Base-by-base conservation (phyloP, 30 jellyfish, hydroid and myxozoan species). In the Rhopilema esculentum region DNA sequence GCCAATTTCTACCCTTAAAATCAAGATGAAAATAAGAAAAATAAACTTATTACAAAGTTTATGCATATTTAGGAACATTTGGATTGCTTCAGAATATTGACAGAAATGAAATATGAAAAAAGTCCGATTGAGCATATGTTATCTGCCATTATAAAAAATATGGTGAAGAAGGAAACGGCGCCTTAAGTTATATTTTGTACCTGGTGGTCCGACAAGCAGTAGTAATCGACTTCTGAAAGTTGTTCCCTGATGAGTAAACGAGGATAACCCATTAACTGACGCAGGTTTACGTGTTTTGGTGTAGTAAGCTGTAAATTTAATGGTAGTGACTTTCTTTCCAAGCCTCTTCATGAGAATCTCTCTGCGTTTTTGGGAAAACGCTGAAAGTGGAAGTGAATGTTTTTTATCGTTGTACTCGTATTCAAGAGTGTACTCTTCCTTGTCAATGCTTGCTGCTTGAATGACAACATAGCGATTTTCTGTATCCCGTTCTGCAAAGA, bases 321-420 rank as follows among this genome's bases (percentile, higher is more conserved):
- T 49, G 16, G 33, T 69, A 4, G 85, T 65, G 57, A 40, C 57
- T 75, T 66, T 62, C 27, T 25, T 24, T 22, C 9, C 9, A 19
- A 87, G 94, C 0, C 66, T 85, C 19, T 28, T 8, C 66, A 85
- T 75, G 79, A 72, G 53, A 28, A 85, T 27, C n/a, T 85, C 94
- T 48, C 53, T 4, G 21, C 26, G 40, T 20, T 16, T 61, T 20
- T 85, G 70, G 27, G 20, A 40, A 22, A 50, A 74, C 0, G 88
- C 77, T 24, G n/a, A 16, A 4, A 75, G 83, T 20, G 53, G 48
- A 25, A 85, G 27, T 0, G 66, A 24, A 9, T 51, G 26, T 12
- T 66, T 24, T 26, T 29, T 32, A 7, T 69, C 83, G 23, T 63
- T 26, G 83, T 61, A 51, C 8, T 20, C n/a, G 67, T 71, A 85